These are phyloP conservation scores for Lymantria dispar DNA, from an alignment of 2,888 invertebrate genomes.

Conservation along the genomic window DNA sequence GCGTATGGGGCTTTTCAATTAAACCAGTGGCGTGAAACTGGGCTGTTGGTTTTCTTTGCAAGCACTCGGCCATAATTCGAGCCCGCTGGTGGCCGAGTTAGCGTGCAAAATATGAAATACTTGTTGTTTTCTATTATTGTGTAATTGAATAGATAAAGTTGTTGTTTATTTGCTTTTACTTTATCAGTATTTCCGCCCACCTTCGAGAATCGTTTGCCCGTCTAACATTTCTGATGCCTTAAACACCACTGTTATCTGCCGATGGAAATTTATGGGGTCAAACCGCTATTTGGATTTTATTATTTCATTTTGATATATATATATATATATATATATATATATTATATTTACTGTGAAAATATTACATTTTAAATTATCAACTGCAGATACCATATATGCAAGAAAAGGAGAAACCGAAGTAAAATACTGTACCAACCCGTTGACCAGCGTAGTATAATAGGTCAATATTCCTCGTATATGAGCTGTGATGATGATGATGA, in stretches of 20 bases:
- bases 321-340: too few species aligned
- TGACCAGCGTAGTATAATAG: too few species aligned
- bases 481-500: too few species aligned
- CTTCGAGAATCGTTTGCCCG: constrained; percentile 7
- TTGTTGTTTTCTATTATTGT: constrained; percentile 14
- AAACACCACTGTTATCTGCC: constrained; percentile 1
- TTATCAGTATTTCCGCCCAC: constrained; percentile 19
- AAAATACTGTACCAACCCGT: too few species aligned
- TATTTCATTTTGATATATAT: too few species aligned
- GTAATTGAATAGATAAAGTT: constrained; percentile 15
- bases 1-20: constrained; percentile 64
- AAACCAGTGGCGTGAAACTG: constrained; percentile 61
- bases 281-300: background rate
- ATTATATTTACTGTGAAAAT: too few species aligned
- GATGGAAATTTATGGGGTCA: constrained; percentile 1
- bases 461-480: too few species aligned
- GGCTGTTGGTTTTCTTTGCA: constrained; percentile 67
- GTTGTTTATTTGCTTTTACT: constrained; percentile 14
- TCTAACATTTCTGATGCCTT: constrained; percentile 7
- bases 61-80: constrained; percentile 31
- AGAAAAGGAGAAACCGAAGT: too few species aligned
- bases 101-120: constrained; percentile 39
- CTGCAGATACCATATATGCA: too few species aligned
- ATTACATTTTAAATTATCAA: too few species aligned
- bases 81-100: constrained; percentile 22